Evolutionary conservation across 2,113 vertebrate species (phyloP), one percentile per base, ranked within the genome.

Genomic region (Arenaria interpres): DNA sequence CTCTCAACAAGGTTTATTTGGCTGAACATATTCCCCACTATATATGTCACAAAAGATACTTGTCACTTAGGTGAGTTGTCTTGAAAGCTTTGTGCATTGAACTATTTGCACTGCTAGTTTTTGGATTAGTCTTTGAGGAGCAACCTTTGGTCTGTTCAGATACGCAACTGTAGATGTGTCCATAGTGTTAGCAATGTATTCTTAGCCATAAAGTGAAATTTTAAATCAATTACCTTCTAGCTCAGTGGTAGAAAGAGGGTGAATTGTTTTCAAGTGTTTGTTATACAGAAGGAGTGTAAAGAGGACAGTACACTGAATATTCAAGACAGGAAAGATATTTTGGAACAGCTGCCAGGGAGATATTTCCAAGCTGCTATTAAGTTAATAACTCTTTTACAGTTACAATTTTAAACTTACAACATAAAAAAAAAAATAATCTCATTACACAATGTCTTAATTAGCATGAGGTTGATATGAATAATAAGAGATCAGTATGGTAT

Each of bases 1-100:
- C 63, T 85, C 82, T 93, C 79, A 92, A 41, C n/a, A 69, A 86
- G 54, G 59, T 37, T 90, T 93, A 77, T 73, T 80, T 86, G 71
- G 63, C 72, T 88, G 85, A 91, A 88, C 30, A 7, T 69, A 33
- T 30, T 96, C 68, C 35, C 60, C 9, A 24, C 72, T 39, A 33
- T 69, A 27, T 69, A 56, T 66, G 68, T 77, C 63, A 86, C 51
- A 77, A 41, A 53, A 73, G 10, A 37, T 76, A 72, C 88, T 73
- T 74, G 72, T 86, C 54, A 35, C 28, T 90, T 66, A 50, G 22
- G 54, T 94, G 71, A 64, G 45, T 39, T 84, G 45, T 71, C 41
- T 84, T 93, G 92, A 83, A 92, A 77, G 75, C 41, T 93, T 80
- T 85, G 48, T 85, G 27, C 11, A 15, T 79, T 66, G 33, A 93